Base-by-base conservation (phyloP, 2,888 invertebrate species). In the Noctua janthina region DNA sequence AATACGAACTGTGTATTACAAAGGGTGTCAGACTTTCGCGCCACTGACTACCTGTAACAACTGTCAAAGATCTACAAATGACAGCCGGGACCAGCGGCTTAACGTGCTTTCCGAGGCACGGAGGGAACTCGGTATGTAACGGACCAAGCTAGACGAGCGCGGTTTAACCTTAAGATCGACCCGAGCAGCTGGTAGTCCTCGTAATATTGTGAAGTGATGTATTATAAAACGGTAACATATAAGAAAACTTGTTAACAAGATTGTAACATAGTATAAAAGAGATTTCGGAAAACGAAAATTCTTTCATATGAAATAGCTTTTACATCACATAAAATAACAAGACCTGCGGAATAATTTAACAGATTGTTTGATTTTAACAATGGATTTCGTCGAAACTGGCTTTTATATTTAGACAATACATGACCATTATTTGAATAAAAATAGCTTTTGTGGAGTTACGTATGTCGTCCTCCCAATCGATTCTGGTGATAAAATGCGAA, bases 261-360 rank as follows among this genome's bases (percentile, higher is more conserved):
- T 29, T 62, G 64, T 64, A 62, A 13, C 13, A 29, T 62, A 13
- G 5, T 13, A 35, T 35, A 5, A 46, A 29, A 46, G 7, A 1
- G 23, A 23, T 43, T 23, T 11, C 5, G 5, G 0, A 43, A 67
- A 64, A 20, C 35, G 39, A 20, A 64, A 35, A 43, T 13, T 7
- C 2, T 15, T 46, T 8, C 15, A 15, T n/a, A n/a, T 20, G n/a
- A 46, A 68, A 15, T 46, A 46, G 81, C 23, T 69, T 79, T 89
- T 85, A 80, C 87, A 86, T 88, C 69, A 23, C 23, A 89, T 87
- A 88, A 79, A 84, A 87, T 82, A 89, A 87, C 85, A 87, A 71
- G 78, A 77, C 56, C 77, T 74, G 39, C 76, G 85, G 89, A 89
- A 88, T 91, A 88, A 91, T 91, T 91, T 84, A 91, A 90, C 83